Base-by-base conservation (phyloP, 1,140 invertebrate genomes). In the Heliothis subflexa region DNA sequence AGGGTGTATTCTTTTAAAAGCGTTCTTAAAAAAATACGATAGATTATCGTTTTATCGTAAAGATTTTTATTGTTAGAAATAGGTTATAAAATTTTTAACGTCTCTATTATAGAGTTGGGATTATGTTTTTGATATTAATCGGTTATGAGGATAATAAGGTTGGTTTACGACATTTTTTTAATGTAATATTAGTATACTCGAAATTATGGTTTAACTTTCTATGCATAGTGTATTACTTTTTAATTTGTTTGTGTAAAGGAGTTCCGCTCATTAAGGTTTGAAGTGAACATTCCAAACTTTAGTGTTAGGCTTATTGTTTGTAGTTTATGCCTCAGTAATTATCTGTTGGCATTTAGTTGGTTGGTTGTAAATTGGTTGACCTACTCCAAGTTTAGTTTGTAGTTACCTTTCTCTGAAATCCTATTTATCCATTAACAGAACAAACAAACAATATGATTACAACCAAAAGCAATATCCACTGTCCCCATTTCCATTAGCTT, bases 81-180 rank as follows among this genome's bases (percentile, higher is more conserved):
- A 81, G 72, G 71, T 81, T 54, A 84, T 89, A 86, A 90, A 88
- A 86, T 47, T 86, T 40, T 90, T 89, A 82, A 91, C 86, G 82
- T 76, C 84, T 87, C 47, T 81, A 86, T 89, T 88, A 91, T 91
- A 75, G 68, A 88, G 81, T 88, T 47, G 28, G 49, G 57, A 75
- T 75, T 33, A 75, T 64, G 28, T 64, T 80, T 61, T 73, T 52
- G 73, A 80, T 81, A 70, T 75, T 78, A 62, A 75, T 80, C 45
- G 76, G 66, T 52, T 50, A 70, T 70, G 33, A 40, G 5, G 33
- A 40, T 40, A 40, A 61, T 21, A 52, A 74, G 45, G 59, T 25
- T 49, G 57, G 57, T 75, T 64, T 75, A 75, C 28, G 57, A 64
- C 49, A 52, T 12, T 25, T 75, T 75, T 75, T 74, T 62, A 25